Percentiles rank a stretch among this genome's conserved stretches.
Conservation (phyloP, 1,140 invertebrate genomes). For the Drosophila funebris region DNA sequence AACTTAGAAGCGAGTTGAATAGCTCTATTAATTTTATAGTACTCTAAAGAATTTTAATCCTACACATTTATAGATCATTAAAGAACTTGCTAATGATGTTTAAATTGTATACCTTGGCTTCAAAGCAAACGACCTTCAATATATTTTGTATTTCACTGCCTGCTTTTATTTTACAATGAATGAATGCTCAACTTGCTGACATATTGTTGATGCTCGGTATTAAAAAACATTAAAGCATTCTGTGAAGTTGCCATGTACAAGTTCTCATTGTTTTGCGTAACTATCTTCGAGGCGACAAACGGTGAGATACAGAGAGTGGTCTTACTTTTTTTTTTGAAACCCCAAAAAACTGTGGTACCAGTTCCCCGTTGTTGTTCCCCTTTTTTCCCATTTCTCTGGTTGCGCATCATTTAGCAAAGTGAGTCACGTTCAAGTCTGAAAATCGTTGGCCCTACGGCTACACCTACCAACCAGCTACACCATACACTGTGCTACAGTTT, state of each 20-base stretch:
- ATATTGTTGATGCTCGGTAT: slow-evolving; percentile 14
- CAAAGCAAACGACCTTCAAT: background rate
- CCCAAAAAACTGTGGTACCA: slow-evolving; percentile 1
- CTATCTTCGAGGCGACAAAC: slow-evolving; percentile 52
- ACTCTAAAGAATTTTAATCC: background rate
- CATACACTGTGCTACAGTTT: slow-evolving; percentile 67
- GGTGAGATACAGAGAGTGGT: background rate
- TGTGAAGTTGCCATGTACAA: slow-evolving; percentile 71
- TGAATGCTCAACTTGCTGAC: slow-evolving; percentile 3
- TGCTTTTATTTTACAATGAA: background rate
- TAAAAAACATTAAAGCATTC: slow-evolving; percentile 37
- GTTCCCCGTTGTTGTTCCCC: slow-evolving; percentile 26
- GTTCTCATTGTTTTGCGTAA: slow-evolving; percentile 71
- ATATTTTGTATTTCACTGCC: background rate
- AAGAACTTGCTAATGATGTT: background rate
- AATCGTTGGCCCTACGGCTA: slow-evolving; percentile 69
- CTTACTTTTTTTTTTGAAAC: background rate
- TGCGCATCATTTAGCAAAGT: slow-evolving; percentile 78
- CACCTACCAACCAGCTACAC: slow-evolving; percentile 41
- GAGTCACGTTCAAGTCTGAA: slow-evolving; percentile 79
- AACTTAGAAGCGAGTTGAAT: no score
- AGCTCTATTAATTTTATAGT: background rate
- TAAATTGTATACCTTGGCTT: background rate
- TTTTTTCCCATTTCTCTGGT: slow-evolving; percentile 38
- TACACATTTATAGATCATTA: background rate